Evolutionary conservation across 2,797 vertebrate genomes (phyloP).

Genomic region (Rhodeus uyekii): DNA sequence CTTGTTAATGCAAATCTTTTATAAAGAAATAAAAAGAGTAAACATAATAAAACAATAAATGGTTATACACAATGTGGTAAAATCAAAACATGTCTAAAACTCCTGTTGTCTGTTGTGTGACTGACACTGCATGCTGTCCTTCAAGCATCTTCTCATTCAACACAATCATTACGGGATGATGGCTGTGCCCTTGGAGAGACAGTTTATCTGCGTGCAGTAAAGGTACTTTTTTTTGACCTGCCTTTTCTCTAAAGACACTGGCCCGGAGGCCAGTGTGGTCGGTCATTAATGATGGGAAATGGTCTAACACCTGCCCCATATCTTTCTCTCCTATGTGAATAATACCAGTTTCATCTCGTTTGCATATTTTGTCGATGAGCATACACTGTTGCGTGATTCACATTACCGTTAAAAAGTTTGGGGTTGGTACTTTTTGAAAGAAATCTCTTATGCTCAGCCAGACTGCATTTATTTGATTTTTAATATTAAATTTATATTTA

Average conservation of each 20-base stretch:
- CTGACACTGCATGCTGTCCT: not conserved
- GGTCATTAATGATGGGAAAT: slow-evolving; percentile 36
- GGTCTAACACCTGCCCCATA: not conserved
- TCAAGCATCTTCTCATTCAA: slow-evolving; percentile 16
- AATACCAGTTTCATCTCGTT: not conserved
- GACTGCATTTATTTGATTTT: not conserved
- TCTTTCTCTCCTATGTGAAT: not conserved
- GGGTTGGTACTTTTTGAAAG: not conserved
- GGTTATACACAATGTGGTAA: not conserved
- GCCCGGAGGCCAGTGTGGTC: slow-evolving; percentile 23
- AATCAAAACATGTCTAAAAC: slow-evolving; percentile 3
- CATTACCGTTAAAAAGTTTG: not conserved
- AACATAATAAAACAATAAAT: not conserved
- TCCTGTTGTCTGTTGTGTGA: not conserved
- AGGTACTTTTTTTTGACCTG: slow-evolving; percentile 38
- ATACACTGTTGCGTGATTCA: not conserved
- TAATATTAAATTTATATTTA: too few species aligned
- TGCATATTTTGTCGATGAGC: not conserved
- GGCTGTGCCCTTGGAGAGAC: slow-evolving; percentile 14
- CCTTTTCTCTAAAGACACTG: slow-evolving; percentile 33
- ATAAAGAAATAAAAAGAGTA: not conserved
- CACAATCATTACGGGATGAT: slow-evolving; percentile 13
- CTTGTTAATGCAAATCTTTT: not conserved
- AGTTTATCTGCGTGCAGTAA: slow-evolving; percentile 10
- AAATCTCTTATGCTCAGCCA: not conserved